Base-by-base conservation (phyloP, 2,888 invertebrate species). In the Leptopilina drosophilae region DNA sequence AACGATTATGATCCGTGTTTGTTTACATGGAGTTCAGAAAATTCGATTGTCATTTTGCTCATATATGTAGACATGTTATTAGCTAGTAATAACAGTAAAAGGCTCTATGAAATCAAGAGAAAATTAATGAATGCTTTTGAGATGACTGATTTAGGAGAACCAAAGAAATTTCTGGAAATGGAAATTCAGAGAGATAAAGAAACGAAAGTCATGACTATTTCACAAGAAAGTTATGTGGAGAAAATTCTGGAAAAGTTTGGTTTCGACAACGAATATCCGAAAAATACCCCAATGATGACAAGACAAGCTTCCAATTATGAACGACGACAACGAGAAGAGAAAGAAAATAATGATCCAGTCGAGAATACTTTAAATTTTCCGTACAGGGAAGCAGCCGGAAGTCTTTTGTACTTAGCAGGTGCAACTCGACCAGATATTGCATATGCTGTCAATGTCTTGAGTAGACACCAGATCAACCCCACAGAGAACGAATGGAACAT, bases 251-350 rank as follows among this genome's bases (percentile, higher is more conserved):
- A 9, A 62, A 83, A 78, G 75, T 84, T 82, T 65, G 76, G 76
- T 20, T 78, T 79, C 76, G 20, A 62, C 64, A 59, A 78, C 7
- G 75, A 66, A 1, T 77, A 67, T 14, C 77, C 82, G 15, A 64
- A 77, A 59, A 82, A 78, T 53, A 82, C 80, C 11, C 82, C 84
- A 14, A 85, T 85, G 85, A 46, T 78, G 12, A 80, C 80, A 15
- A 20, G 76, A 9, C 76, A 80, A 53, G 67, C 76, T 5, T 7
- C 65, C 20, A 80, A 80, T 77, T 64, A 77, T 2, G 80, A 80
- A 40, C 49, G 77, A 56, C 66, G 64, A 15, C 26, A 77, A 66
- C 40, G 80, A 46, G 75, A 77, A 77, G 65, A 67, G 12, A 67
- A 9, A 62, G 65, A 49, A 20, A 66, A 42, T 56, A 67, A 80